Conservation (phyloP, 1,140 invertebrate genomes). For the Vanessa tameamea region DNA sequence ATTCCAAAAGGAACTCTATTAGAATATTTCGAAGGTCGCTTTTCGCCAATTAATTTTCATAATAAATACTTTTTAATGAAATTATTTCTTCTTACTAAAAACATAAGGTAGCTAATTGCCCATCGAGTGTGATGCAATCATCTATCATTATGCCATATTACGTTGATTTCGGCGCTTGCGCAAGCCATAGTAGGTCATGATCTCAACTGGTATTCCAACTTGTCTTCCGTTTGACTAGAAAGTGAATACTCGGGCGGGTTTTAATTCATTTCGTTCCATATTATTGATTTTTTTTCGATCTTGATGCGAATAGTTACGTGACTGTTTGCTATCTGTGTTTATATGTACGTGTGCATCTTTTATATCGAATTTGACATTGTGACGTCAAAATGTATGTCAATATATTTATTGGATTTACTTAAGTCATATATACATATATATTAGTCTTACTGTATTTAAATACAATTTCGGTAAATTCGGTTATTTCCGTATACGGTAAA, state of each 20-base stretch:
- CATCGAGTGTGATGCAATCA: conserved; percentile 25
- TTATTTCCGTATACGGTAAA: no score
- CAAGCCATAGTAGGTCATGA: conserved; percentile 34
- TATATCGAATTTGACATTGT: not conserved
- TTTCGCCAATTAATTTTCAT: not conserved
- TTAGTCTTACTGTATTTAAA: no score
- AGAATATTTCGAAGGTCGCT: not conserved
- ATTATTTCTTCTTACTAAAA: not conserved
- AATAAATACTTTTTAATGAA: not conserved
- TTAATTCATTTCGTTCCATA: not conserved
- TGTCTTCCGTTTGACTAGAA: conserved; percentile 37
- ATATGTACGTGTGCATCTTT: not conserved
- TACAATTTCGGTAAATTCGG: no score
- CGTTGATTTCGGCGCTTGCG: conserved; percentile 31
- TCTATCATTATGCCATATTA: conserved; percentile 34
- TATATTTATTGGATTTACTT: not conserved
- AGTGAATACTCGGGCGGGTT: conserved; percentile 18
- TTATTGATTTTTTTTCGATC: not conserved
- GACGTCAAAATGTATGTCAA: not conserved
- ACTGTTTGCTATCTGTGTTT: not conserved
- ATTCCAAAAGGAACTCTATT: conserved; percentile 1
- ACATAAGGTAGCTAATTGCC: conserved; percentile 19
- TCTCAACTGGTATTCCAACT: conserved; percentile 28
- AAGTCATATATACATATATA: no score
- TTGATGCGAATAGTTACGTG: not conserved